These are phyloP conservation scores for Sebastolobus altivelis DNA, from an alignment of 2,797 vertebrate species.

Conservation along the genomic window DNA sequence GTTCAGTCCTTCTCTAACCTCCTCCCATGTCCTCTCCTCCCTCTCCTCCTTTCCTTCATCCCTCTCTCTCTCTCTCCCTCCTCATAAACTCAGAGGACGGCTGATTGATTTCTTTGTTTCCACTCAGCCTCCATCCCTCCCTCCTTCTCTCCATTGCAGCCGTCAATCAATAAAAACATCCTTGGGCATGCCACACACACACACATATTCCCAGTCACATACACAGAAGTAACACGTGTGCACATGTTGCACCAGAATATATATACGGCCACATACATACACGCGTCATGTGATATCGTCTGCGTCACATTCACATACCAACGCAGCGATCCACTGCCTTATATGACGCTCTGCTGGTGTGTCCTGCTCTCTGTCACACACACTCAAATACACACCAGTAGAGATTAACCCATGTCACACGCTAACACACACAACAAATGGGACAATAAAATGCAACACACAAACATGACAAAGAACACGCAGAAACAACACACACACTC, in stretches of 20 bases:
- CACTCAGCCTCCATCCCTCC: constrained; percentile 30
- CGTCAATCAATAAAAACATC: constrained; percentile 82
- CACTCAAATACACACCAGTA: neutral
- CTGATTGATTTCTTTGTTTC: constrained; percentile 67
- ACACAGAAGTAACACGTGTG: neutral
- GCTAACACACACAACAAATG: constrained; percentile 3
- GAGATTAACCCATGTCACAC: neutral
- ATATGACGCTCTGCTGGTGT: neutral
- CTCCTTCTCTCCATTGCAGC: constrained; percentile 52
- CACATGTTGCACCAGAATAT: constrained; percentile 19
- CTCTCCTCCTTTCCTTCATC: neutral
- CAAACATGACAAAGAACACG: neutral
- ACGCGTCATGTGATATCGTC: constrained; percentile 2
- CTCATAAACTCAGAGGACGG: constrained; percentile 52
- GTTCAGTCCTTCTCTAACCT: neutral
- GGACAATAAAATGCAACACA: too few species aligned
- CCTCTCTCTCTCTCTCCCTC: constrained; percentile 7
- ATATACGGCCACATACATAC: neutral
- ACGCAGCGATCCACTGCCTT: neutral
- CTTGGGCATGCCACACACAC: constrained; percentile 64
- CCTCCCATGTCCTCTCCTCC: neutral
- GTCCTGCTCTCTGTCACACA: neutral
- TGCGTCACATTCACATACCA: neutral
- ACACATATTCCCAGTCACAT: constrained; percentile 1
- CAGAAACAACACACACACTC: neutral